Evolutionary conservation across 2,113 vertebrate species (phyloP), one percentile per base, ranked within the genome.

Genomic region (Ophthalmolycus amberensis): DNA sequence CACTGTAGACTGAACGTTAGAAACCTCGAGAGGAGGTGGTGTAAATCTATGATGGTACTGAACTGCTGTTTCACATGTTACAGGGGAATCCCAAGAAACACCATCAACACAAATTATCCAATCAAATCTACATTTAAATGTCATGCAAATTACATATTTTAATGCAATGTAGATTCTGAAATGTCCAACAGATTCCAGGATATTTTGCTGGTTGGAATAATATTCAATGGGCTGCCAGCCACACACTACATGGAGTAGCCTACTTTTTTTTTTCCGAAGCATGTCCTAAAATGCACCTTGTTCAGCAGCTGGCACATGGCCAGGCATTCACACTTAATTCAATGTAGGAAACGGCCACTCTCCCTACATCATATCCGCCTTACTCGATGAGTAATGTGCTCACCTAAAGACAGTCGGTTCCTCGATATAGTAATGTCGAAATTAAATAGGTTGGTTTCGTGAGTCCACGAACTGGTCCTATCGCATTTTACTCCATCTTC

Each of bases 241-340:
- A 85, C 85, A 81, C 25, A 59, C 22, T 25, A 56, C 52, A 29
- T 46, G 75, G 22, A 25, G 48, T 68, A 58, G 76, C 70, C 64
- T 60, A 87, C 72, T 74, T 80, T 54, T 54, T 54, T 56, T 56
- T 72, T 71, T 42, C 0, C 54, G 44, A 77, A 83, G 60, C 83
- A 83, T 92, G 85, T 88, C 88, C 88, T 86, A 86, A 89, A 91
- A 87, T 89, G 91, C 90, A 89, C 85, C 88, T 87, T 87, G 80
- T 81, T 82, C 80, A 84, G 75, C 60, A 70, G 62, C 84, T 89
- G 84, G 85, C 82, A 80, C 52, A 46, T 12, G 6, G 72, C 88
- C 90, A 88, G 25, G 44, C 25, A 62, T 77, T 79, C 76, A 78
- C 63, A 72, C 59, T 67, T 27, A 54, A 78, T 58, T 79, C 62